Evolutionary conservation across 2,113 vertebrate species (phyloP), one percentile per base, ranked within the genome.

Genomic region (Anguilla japonica): DNA sequence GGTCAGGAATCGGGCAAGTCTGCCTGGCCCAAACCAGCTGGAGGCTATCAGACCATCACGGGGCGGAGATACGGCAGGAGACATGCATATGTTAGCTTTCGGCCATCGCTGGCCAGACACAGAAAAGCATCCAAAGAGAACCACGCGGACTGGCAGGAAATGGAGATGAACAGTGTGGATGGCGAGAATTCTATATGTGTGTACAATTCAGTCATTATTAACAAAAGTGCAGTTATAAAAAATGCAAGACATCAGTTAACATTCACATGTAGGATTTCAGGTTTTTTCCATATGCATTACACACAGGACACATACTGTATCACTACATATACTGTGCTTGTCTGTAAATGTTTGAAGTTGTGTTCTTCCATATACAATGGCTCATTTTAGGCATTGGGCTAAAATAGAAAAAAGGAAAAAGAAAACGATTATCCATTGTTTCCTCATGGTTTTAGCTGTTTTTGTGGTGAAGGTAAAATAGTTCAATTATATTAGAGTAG

Each of bases 1-100:
- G 95, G 94, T 93, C 95, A 96, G 92, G 94, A 95, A 92, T 92
- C 91, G 83, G 92, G 90, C 85, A 97, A 95, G 89, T 78, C 88
- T 89, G 87, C 89, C 43, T 95, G 93, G 94, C 93, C 92, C 50
- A 96, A 93, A 91, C 90, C 93, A 88, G 83, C 90, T 84, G 93
- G 93, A 89, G 92, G 91, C 0, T 95, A 94, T 89, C 94, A 93
- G 71, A 94, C 94, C 43, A 56, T 92, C 91, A 95, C 91, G 39
- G 92, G 92, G 46, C 91, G 94, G 91, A 94, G 96, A 91, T 95
- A 93, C 0, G 94, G 94, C 92, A 94, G 95, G 91, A 94, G 95
- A 86, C 92, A 93, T 82, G 90, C 94, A 0, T 95, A 43, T 88
- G 87, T 94, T 75, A 88, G 86, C 84, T 96, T 96, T 90, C 95